Conservation (phyloP, 2,888 invertebrate species). For the Peribatodes rhomboidaria region DNA sequence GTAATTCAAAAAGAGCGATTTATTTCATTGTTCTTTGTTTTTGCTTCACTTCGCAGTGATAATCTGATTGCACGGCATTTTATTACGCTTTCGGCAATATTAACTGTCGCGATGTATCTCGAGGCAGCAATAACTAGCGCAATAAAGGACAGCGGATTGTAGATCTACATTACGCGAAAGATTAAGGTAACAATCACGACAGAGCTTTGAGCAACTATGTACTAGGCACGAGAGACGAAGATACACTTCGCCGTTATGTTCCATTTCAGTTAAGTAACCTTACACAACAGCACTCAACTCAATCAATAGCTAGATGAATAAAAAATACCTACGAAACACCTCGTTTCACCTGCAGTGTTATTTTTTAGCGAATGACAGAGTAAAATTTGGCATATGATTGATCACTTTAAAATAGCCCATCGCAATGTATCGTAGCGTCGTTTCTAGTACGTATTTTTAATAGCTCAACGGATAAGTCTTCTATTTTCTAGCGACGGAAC, state of each 20-base stretch:
- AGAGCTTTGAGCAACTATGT: conserved; percentile 40
- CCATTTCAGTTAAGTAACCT: no score
- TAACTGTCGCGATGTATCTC: conserved; percentile 48
- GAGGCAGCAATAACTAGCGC: conserved; percentile 43
- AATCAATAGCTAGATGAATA: no score
- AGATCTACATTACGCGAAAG: conserved; percentile 43
- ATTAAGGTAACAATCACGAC: conserved; percentile 41
- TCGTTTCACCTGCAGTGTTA: no score
- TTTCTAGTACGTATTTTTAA: no score
- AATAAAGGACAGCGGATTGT: conserved; percentile 41
- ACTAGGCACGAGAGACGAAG: conserved; percentile 36
- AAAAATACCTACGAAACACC: no score
- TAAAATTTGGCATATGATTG: no score
- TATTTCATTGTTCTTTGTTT: conserved; percentile 71
- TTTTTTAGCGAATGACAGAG: no score
- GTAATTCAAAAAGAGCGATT: conserved; percentile 71
- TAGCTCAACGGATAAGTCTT: no score
- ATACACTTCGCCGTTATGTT: conserved; percentile 9
- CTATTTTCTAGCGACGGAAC: not conserved
- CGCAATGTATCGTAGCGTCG: no score
- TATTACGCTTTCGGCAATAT: conserved; percentile 49
- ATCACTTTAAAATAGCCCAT: no score
- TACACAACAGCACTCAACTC: no score
- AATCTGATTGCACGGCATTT: conserved; percentile 46
- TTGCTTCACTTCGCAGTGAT: conserved; percentile 51